Evolutionary conservation across 92 coral and sea anemone genomes (phyloP), one percentile per base, ranked within the genome.

Genomic region (Micromussa lordhowensis): DNA sequence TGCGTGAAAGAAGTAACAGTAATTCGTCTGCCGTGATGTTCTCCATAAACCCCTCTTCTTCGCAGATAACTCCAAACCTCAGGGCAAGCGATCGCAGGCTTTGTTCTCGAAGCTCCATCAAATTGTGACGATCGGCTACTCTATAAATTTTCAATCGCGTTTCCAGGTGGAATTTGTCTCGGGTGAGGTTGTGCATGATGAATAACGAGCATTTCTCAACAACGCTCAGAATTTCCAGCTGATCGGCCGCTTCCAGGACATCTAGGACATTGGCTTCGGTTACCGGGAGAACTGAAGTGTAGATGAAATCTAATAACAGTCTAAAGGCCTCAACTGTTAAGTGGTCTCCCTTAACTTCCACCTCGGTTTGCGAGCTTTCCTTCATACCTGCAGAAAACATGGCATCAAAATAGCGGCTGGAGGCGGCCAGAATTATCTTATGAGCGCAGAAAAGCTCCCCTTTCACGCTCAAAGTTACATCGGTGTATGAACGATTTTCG

Each of bases 341-440:
- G 38, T 68, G 61, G 18, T 73, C 78, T 58, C 74, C 90, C 69
- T 85, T 85, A 21, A 90, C 80, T 75, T 90, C 86, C 82, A 90
- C 84, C 81, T 85, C 92, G 14, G 21, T 82, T 66, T 91, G 94
- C 22, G 76, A 76, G 48, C 88, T 75, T 79, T 93, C 96, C 51
- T 91, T 90, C 94, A 88, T 91, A 36, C 87, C 93, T 57, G 85
- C 85, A 28, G 94, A 87, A 78, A 93, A 93, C 96, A 93, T 91
- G 5, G 94, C 96, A 68, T 92, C 86, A 77, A 93, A 93, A 49
- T 88, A 93, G 38, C 91, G 92, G 51, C 96, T 93, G 59, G 88
- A 87, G 3, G 96, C 83, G 61, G 96, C 96, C 26, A 93, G 92
- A 11, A 93, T 79, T 8, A 93, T 86, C 40, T 89, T 85, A 59